Base-by-base conservation (phyloP, 2,113 vertebrate species). In the Nothobranchius furzeri region DNA sequence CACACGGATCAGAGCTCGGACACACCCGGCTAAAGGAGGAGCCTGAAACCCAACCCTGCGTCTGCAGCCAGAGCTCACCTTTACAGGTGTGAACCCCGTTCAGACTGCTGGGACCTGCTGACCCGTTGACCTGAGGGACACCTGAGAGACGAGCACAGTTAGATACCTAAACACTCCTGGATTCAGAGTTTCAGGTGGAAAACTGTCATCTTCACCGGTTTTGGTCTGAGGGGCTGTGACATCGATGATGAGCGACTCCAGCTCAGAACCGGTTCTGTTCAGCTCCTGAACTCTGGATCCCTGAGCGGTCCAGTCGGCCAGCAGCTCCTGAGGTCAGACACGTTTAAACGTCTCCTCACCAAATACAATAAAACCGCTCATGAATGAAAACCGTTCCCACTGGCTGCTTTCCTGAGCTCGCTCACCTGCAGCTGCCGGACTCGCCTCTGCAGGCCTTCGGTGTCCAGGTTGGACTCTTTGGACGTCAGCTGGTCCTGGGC, bases 1-100 rank as follows among this genome's bases (percentile, higher is more conserved):
- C 10, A 2, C n/a, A 37, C 3, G 57, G 0, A 36, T 48, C 25
- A 54, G 12, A 45, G 3, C 9, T 53, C 51, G 15, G 50, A 24
- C 9, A 11, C 17, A 7, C 8, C 40, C 40, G 8, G 7, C 10
- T 42, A 30, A 30, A 30, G 30, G 30, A 30, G 30, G 30, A 30
- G 4, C 30, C 30, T 30, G 2, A 30, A 30, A 30, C 20, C 20
- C 1, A 20, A 20, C 20, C 20, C 20, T 20, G 20, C 30, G 30
- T 30, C 30, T 30, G 2, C 3, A 54, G 6, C 5, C 12, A 54
- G 73, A 71, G 78, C 96, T 98, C 95, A 99, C 98, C 98, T 99
- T 98, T 98, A 89, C 96, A 99, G n/a, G 96, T 98, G 92, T 99
- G 96, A 93, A 96, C 97, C 87, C 96, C 97, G 67, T 99, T 99